A percentile compares a stretch with the other conserved stretches of the same genome.
Conservation (phyloP, 2,797 vertebrate species). For the Anolis apletophallus region DNA sequence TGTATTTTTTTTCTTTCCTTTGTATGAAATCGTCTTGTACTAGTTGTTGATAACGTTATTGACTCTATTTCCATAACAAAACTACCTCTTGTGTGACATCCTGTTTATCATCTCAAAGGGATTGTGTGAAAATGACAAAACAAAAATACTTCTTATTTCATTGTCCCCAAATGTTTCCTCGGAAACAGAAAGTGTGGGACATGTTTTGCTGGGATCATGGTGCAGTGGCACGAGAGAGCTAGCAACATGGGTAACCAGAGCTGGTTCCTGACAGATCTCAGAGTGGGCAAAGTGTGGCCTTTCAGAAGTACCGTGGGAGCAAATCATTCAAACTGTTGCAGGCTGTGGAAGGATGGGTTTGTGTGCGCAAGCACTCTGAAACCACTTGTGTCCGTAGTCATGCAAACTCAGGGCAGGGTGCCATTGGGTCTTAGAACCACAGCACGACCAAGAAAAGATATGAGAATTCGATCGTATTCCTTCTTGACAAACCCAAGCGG, state of each 20-base stretch:
- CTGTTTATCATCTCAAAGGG: constrained; percentile 82
- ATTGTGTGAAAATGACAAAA: constrained; percentile 81
- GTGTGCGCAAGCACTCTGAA: rapidly evolving
- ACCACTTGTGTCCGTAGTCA: neutral
- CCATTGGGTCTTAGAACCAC: neutral
- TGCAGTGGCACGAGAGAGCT: neutral
- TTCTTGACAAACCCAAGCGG: too few relatives aligned
- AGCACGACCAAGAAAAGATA: too few relatives aligned
- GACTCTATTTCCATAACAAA: constrained; percentile 89
- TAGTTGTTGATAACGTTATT: constrained; percentile 84
- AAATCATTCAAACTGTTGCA: neutral
- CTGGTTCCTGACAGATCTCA: too few relatives aligned
- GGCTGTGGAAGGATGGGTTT: too few relatives aligned
- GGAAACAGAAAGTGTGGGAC: constrained; percentile 13
- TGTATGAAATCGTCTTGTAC: constrained; percentile 82
- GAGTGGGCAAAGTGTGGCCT: too few relatives aligned
- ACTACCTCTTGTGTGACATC: constrained; percentile 95
- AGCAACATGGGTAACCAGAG: neutral
- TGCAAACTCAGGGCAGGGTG: neutral
- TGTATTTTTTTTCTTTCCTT: constrained; percentile 70
- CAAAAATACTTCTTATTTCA: constrained; percentile 66
- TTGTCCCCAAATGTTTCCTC: constrained; percentile 1
- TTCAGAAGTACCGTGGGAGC: too few relatives aligned
- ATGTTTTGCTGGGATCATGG: neutral
- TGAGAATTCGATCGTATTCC: too few relatives aligned